Evolutionary conservation across 2,797 vertebrate species (phyloP), one percentile per base, ranked within the genome.

Genomic region (Sarcoramphus papa): DNA sequence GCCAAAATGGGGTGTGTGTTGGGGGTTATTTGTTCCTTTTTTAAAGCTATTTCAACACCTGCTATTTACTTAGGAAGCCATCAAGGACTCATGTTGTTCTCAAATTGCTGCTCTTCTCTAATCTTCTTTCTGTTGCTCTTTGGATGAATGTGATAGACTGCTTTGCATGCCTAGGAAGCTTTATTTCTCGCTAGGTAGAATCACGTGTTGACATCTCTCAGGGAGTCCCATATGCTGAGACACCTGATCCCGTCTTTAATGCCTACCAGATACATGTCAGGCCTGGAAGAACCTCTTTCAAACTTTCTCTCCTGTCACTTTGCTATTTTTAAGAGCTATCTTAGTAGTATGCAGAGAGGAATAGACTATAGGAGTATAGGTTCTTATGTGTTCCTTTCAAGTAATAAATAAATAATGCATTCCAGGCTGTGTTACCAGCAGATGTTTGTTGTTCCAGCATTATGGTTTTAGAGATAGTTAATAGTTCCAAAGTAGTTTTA

Each of bases 1-100:
- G 35, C 24, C 21, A 59, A 92, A 93, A 65, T 17, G 20, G 22
- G 17, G 30, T 25, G 17, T 1, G 0, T 17, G 13, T 22, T 88
- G 78, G 60, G 48, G 48, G 18, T 63, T 92, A n/a, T 88, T 93
- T 88, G 45, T 85, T 96, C 48, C 30, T 81, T 83, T 73, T 64
- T 78, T 30, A 80, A 72, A 88, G 78, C 63, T 60, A n/a, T 92
- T 91, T 72, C 64, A 85, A 91, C 91, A 95, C 85, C 89, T 96
- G 92, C 50, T 92, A 69, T 90, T 93, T 81, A 81, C 65, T 85
- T 21, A 65, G 83, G 82, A 65, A 90, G 54, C 79, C 63, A 63
- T 90, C 8, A 20, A 92, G 91, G 90, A 65, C 73, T 33, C 76
- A 17, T 50, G 75, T 83, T 85, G 91, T 17, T 95, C 54, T 73